phyloP scores from a whole-genome alignment of 2,113 vertebrate species.

The Thalassoma bifasciatum region DNA sequence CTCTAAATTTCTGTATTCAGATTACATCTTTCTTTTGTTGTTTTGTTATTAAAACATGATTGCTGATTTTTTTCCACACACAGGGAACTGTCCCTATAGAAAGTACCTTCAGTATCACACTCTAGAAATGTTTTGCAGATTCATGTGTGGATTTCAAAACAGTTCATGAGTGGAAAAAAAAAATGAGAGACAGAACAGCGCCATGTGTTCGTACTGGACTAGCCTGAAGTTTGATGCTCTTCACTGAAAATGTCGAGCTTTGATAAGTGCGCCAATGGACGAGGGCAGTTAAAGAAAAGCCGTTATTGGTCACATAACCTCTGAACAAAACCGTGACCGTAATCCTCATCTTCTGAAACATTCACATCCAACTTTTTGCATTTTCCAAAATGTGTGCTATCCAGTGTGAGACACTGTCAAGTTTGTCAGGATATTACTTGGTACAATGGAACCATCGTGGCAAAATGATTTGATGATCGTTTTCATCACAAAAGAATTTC shows the following conservation, averaged over 20 bases:
- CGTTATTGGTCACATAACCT: not conserved
- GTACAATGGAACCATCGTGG: not conserved
- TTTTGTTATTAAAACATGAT: too few species aligned
- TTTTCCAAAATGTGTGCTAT: too few species aligned
- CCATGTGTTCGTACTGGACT: not conserved
- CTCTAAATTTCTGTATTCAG: not conserved
- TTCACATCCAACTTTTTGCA: not conserved
- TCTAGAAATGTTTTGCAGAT: not conserved
- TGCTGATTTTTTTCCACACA: too few species aligned
- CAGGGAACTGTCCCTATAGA: too few species aligned
- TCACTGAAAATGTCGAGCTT: not conserved
- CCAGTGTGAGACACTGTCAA: too few species aligned
- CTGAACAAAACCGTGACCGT: not conserved
- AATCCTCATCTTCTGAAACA: not conserved
- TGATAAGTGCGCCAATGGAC: too few species aligned
- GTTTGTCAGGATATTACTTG: not conserved
- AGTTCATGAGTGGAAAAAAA: not conserved
- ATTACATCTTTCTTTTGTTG: not conserved
- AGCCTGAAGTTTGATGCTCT: not conserved
- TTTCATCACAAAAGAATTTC: too few species aligned
- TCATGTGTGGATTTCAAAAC: too few species aligned
- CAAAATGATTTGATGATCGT: too few species aligned
- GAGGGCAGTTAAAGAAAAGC: not conserved
- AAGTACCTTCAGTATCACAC: too few species aligned
- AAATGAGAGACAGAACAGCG: not conserved